A percentile compares a stretch with the other conserved stretches of the same genome.
Evolutionary conservation across 2,113 vertebrate species (phyloP).

Genomic region (Symphodus melops): DNA sequence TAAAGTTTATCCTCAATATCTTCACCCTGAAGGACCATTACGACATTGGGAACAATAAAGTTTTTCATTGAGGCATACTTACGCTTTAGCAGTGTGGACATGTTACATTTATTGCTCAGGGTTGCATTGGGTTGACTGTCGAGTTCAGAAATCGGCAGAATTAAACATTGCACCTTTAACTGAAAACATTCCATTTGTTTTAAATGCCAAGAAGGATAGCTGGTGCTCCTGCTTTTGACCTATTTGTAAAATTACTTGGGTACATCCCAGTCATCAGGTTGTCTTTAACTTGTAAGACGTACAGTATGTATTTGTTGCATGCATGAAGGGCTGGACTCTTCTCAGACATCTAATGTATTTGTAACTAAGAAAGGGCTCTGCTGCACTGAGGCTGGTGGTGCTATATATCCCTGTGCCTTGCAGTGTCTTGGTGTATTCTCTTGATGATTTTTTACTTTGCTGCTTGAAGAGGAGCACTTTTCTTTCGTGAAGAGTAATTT

Average conservation of each 20-base stretch:
- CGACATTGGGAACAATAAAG: too few species aligned
- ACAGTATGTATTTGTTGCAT: not conserved
- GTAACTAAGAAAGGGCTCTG: not conserved
- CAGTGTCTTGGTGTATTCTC: conserved; percentile 16
- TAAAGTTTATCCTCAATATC: too few species aligned
- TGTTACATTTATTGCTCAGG: too few species aligned
- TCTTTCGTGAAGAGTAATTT: conserved; percentile 43
- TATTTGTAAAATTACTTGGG: not conserved
- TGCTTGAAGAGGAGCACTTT: conserved; percentile 32
- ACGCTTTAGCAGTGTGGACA: too few species aligned
- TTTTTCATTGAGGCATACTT: too few species aligned
- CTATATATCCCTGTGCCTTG: conserved; percentile 4
- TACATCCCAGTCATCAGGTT: too few species aligned
- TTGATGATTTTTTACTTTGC: conserved; percentile 23
- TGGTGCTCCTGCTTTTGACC: not conserved
- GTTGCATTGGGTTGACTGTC: not conserved
- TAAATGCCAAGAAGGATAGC: not conserved
- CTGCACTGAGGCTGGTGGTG: not conserved
- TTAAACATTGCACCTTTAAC: not conserved
- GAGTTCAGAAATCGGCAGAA: not conserved
- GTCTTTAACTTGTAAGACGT: not conserved
- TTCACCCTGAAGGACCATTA: too few species aligned
- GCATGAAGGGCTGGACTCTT: not conserved
- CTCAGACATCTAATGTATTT: conserved; percentile 26
- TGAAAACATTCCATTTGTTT: too few species aligned